Conservation (phyloP, 1,140 invertebrate species). For the Penaeus chinensis region DNA sequence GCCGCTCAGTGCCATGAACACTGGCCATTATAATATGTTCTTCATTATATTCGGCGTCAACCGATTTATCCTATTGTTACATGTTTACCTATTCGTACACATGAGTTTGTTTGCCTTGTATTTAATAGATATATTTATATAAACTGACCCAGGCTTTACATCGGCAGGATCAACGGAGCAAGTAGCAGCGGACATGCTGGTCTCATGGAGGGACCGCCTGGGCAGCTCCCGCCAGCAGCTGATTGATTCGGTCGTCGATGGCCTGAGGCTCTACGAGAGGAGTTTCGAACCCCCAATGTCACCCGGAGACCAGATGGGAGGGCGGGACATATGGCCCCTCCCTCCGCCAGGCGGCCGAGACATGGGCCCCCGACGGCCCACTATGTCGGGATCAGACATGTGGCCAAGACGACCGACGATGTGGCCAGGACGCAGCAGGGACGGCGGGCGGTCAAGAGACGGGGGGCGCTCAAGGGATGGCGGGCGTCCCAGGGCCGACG, state of each 20-base stretch:
- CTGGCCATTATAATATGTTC: too few species aligned
- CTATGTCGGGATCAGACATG: neutral
- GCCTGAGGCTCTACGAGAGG: conserved; percentile 1
- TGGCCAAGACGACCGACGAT: conserved; percentile 4
- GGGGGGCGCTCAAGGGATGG: neutral
- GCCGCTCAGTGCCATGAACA: neutral
- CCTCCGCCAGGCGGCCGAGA: neutral
- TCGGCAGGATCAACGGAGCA: conserved; percentile 42
- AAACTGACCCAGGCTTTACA: too few species aligned
- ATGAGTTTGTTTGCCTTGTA: too few species aligned
- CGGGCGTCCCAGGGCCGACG: neutral
- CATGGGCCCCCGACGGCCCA: neutral
- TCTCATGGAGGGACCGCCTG: conserved; percentile 43
- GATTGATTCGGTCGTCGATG: conserved; percentile 29
- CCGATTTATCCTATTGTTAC: too few species aligned
- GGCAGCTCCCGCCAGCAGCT: conserved; percentile 32
- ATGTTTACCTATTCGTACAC: too few species aligned
- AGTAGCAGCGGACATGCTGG: conserved; percentile 32
- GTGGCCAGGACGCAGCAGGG: neutral
- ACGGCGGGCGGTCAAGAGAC: neutral
- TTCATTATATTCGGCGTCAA: too few species aligned
- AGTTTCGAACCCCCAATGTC: conserved; percentile 1
- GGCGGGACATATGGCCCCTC: neutral
- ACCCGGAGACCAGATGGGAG: neutral
- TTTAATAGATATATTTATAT: too few species aligned